Evolutionary conservation across 2,113 vertebrate species (phyloP).

Genomic region (Gnathonemus longibarbis): DNA sequence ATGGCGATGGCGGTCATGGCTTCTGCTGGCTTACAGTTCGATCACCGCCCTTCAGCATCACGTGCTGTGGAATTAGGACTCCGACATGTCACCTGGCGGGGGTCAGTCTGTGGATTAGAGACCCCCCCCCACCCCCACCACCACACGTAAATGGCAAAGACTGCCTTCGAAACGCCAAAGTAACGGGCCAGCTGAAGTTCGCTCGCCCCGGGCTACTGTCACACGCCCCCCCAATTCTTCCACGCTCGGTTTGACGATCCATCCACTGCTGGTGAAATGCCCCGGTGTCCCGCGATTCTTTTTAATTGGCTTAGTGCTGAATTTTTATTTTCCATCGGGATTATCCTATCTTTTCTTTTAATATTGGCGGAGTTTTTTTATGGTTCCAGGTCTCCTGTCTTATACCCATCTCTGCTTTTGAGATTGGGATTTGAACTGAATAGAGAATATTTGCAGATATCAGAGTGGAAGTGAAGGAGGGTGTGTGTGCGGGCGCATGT

Average conservation of each 20-base stretch:
- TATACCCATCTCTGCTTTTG: constrained; percentile 2
- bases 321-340: constrained; percentile 35
- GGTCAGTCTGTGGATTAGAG: constrained; percentile 26
- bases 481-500: neutral
- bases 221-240: constrained; percentile 10
- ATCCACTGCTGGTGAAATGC: constrained; percentile 26
- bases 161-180: constrained; percentile 8
- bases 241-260: constrained; percentile 15
- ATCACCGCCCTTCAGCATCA: constrained; percentile 36
- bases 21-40: constrained; percentile 36
- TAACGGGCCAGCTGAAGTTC: constrained; percentile 26
- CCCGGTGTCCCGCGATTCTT: constrained; percentile 24
- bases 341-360: constrained; percentile 29
- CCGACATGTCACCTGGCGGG: constrained; percentile 22
- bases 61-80: constrained; percentile 18
- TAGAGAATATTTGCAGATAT: constrained; percentile 20
- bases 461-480: constrained; percentile 28
- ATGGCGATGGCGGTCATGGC: constrained; percentile 83
- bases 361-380: constrained; percentile 22
- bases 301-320: constrained; percentile 40
- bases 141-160: constrained; percentile 11
- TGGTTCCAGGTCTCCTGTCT: constrained; percentile 4
- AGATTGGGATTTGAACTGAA: constrained; percentile 23
- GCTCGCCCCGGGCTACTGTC: constrained; percentile 24
- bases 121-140: neutral